Percentiles rank a stretch among this genome's conserved stretches.
Evolutionary conservation across 2,888 invertebrate species (phyloP).

Genomic region (Acholoe squamosa): DNA sequence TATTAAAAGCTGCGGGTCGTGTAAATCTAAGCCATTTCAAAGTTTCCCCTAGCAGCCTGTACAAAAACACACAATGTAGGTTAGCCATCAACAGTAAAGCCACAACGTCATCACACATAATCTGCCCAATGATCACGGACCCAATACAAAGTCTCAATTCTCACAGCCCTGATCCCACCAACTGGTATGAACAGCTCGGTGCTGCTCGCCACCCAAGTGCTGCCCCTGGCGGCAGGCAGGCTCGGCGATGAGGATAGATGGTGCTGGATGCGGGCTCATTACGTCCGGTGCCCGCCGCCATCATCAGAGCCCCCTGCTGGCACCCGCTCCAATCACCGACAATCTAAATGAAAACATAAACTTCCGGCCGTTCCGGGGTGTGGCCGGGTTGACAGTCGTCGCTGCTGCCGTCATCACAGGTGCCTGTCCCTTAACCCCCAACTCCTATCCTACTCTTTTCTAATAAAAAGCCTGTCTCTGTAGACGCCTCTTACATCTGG

Average conservation of each 20-base stretch:
- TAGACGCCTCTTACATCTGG: too few species aligned
- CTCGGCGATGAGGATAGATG: constrained; percentile 10
- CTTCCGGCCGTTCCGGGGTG: neutral
- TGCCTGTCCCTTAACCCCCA: neutral
- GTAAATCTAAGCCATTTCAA: too few species aligned
- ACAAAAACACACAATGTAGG: neutral
- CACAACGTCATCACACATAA: neutral
- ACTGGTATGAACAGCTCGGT: too few species aligned
- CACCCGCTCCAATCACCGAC: constrained; percentile 17
- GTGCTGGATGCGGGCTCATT: constrained; percentile 29
- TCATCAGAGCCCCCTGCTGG: neutral
- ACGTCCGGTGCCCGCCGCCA: neutral
- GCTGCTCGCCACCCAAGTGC: neutral
- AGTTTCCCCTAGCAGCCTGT: neutral
- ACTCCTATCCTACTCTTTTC: neutral
- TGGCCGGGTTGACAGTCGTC: neutral
- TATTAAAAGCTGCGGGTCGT: too few species aligned
- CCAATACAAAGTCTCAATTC: too few species aligned
- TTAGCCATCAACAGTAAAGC: neutral
- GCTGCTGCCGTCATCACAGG: neutral
- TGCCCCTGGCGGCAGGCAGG: neutral
- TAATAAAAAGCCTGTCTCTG: too few species aligned
- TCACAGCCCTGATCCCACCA: too few species aligned
- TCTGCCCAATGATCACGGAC: neutral
- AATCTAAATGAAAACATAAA: constrained; percentile 33